A percentile compares a stretch with the other conserved stretches of the same genome.
Conservation (phyloP, 23 tunicate genomes). For the Halocynthia aurantium region DNA sequence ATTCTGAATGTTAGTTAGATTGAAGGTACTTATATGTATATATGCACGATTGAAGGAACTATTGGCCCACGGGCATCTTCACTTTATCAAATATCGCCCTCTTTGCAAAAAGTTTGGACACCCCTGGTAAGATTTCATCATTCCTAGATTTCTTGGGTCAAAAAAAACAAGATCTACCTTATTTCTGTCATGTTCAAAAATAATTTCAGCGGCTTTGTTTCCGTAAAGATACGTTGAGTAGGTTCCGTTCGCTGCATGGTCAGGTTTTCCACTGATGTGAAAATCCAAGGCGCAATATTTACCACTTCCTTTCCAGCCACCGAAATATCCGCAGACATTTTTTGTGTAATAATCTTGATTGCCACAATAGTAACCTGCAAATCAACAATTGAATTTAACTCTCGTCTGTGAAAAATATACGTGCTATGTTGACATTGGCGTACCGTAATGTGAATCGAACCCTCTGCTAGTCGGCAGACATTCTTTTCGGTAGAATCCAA, state of each 20-base stretch:
- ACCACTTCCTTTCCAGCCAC: slow-evolving; percentile 30
- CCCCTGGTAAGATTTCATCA: too few species aligned
- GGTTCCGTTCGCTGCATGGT: slow-evolving; percentile 62
- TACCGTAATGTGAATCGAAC: slow-evolving; percentile 86
- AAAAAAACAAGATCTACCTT: slow-evolving; percentile 18
- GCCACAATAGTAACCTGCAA: slow-evolving; percentile 84
- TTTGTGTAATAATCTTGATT: slow-evolving; percentile 87
- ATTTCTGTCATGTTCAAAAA: slow-evolving; percentile 32
- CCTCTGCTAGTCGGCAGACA: slow-evolving; percentile 86
- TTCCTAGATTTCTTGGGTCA: too few species aligned
- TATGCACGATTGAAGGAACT: too few species aligned
- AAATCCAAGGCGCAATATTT: slow-evolving; percentile 74
- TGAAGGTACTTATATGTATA: too few species aligned
- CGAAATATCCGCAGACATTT: slow-evolving; percentile 24
- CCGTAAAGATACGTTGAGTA: slow-evolving; percentile 79
- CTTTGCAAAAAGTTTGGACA: too few species aligned
- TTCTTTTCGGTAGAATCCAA: slow-evolving; percentile 78
- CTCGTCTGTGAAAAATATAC: not conserved
- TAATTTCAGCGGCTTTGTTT: slow-evolving; percentile 41
- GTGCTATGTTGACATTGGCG: not conserved
- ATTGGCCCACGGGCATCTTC: too few species aligned
- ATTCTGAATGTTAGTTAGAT: too few species aligned
- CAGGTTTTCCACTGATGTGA: slow-evolving; percentile 55
- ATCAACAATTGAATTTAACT: not conserved
- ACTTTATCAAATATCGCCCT: too few species aligned